phyloP scores from a whole-genome alignment of 2,113 vertebrate species.

The Pungitius pungitius region DNA sequence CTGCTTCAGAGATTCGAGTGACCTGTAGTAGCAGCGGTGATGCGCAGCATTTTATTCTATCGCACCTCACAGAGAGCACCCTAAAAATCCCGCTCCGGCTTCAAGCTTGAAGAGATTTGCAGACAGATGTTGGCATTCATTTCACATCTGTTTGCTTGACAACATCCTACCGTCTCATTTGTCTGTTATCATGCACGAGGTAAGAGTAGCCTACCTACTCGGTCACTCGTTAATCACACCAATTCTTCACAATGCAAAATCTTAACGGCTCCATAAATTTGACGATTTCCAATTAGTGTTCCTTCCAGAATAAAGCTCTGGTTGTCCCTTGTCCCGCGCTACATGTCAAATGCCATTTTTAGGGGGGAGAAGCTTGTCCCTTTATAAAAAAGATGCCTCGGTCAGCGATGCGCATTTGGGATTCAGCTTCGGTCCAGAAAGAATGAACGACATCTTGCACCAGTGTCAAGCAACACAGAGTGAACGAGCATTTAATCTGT shows the following conservation, averaged over 20 bases:
- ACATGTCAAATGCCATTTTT: conserved; percentile 11
- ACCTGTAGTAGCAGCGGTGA: conserved; percentile 21
- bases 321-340: neutral
- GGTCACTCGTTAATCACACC: conserved; percentile 45
- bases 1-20: conserved; percentile 37
- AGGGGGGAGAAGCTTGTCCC: neutral
- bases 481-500: neutral
- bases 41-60: conserved; percentile 71
- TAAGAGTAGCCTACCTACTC: conserved; percentile 15
- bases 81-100: conserved; percentile 58
- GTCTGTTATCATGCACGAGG: conserved; percentile 16
- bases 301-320: conserved; percentile 26
- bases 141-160: conserved; percentile 53
- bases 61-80: conserved; percentile 56
- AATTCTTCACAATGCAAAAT: conserved; percentile 28
- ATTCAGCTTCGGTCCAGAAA: conserved; percentile 31
- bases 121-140: conserved; percentile 62
- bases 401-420: conserved; percentile 49
- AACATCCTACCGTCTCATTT: conserved; percentile 9
- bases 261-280: conserved; percentile 45
- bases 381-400: conserved; percentile 21
- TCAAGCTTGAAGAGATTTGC: conserved; percentile 57
- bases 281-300: conserved; percentile 26
- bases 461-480: neutral
- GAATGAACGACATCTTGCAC: conserved; percentile 58